Base-by-base conservation (phyloP, 1,140 invertebrate species). In the Aphelenchoides besseyi region DNA sequence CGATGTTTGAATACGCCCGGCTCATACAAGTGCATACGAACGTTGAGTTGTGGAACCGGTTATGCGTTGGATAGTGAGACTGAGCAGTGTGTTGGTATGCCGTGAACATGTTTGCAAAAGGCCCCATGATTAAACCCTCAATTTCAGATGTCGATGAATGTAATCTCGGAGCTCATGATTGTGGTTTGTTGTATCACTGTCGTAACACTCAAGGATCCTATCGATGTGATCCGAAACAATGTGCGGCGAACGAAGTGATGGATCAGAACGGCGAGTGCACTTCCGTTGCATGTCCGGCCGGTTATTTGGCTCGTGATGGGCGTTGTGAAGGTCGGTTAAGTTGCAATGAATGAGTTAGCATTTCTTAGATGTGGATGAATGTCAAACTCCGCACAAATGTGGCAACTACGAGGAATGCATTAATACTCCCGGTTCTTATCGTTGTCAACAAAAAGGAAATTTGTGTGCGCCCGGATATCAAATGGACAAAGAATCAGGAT, bases 101-200 rank as follows among this genome's bases (percentile, higher is more conserved):
- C 41, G 41, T 48, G 41, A 48, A 16, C 12, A 48, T 48, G 41
- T 48, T 48, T 48, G 12, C 41, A 29, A 71, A 71, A 72, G 55
- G 29, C 5, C 29, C 3, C 30, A 3, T 72, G 33, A 2, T 48
- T 55, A 48, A 23, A 16, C 41, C 41, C 41, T 48, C 41, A 48
- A 48, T 48, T 48, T 32, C 78, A 92, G 95, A 97, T 85, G 91
- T 96, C 76, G 91, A 98, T 85, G 95, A 98, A 85, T 98, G 95
- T 82, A 74, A 85, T 0, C 86, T 92, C 1, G 90, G 90, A 2
- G 91, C 89, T 0, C 90, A 97, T 82, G 91, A 92, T 78, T 98
- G 95, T 82, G 89, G 89, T 0, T 79, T 87, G 0, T 90, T 89
- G 2, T 95, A 91, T 80, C 86, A 88, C 1, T 98, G 95, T 84